These are phyloP conservation scores for Tachysurus vachellii DNA, from an alignment of 2,113 vertebrate genomes.

Conservation along the genomic window DNA sequence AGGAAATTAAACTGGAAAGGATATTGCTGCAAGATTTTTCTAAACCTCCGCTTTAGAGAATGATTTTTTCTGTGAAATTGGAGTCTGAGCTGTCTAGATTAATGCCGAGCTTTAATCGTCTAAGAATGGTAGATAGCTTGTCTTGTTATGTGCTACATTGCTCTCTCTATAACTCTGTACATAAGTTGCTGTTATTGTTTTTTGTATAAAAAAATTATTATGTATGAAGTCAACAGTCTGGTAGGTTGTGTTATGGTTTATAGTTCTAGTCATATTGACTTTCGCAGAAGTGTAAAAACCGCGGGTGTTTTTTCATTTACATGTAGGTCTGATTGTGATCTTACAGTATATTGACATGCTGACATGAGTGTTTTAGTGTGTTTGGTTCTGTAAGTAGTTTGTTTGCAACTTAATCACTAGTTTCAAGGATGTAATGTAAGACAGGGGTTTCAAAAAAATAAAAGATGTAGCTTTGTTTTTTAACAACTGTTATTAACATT, in stretches of 20 bases:
- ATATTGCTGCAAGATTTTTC: background rate
- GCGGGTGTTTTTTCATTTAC: background rate
- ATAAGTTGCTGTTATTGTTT: background rate
- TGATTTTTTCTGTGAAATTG: background rate
- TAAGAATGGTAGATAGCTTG: background rate
- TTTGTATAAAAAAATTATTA: background rate
- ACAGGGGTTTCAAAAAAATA: background rate
- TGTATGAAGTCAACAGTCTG: background rate
- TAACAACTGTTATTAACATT: background rate
- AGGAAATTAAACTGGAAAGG: background rate
- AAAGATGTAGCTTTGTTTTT: background rate
- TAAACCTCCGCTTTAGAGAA: background rate
- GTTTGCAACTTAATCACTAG: background rate
- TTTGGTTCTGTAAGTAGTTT: background rate
- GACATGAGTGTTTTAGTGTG: background rate
- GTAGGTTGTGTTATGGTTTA: background rate
- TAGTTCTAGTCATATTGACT: background rate
- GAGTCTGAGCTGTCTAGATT: background rate
- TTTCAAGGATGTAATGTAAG: background rate
- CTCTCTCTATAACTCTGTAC: background rate
- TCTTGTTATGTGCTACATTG: background rate
- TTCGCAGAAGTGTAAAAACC: background rate
- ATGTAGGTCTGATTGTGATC: background rate
- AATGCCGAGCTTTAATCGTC: background rate
- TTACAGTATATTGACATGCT: background rate